Evolutionary conservation across 2,888 invertebrate genomes (phyloP), one percentile per base, ranked within the genome.

Genomic region (Chrysodeixis includens): DNA sequence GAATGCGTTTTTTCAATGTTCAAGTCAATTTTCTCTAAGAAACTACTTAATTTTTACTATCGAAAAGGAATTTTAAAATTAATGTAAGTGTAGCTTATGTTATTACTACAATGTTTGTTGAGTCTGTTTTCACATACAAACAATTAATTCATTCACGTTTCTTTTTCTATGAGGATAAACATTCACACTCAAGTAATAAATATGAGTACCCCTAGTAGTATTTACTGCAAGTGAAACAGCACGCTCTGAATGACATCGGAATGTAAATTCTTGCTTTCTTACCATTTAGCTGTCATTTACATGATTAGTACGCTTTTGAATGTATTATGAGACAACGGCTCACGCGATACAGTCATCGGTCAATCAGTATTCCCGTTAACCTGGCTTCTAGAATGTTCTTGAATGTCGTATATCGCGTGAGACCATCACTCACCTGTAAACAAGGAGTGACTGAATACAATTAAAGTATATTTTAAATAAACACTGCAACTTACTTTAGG

Each of bases 391-490:
- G 18, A 32, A 10, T 51, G 32, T 53, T 22, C 22, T 40, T 12
- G 26, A n/a, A 20, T 30, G 44, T 30, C 12, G 12, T 14, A n/a
- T 18, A 18, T 30, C 20, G 46, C 51, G 30, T 30, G 59, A 54
- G 35, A 52, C 35, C 62, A 70, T 73, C 26, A 62, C 56, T 70
- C 51, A 62, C 51, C 40, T 52, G 40, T 70, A 62, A 70, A 2
- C 26, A 26, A 4, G 35, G 35, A 35, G 12, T 14, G 35, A 35
- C 35, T 35, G 35, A 12, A 35, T 35, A n/a, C 12, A 35, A 26
- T 26, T 26, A 26, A 4, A 26, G 6, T 26, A 4, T 26, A 26
- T 26, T 26, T 26, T 26, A 26, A 26, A 26, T n/a, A n/a, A n/a
- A n/a, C n/a, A n/a, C n/a, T n/a, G n/a, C n/a, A n/a, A n/a, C n/a